Evolutionary conservation across 2,797 vertebrate species (phyloP).

Genomic region (Gallinago nigripennis): DNA sequence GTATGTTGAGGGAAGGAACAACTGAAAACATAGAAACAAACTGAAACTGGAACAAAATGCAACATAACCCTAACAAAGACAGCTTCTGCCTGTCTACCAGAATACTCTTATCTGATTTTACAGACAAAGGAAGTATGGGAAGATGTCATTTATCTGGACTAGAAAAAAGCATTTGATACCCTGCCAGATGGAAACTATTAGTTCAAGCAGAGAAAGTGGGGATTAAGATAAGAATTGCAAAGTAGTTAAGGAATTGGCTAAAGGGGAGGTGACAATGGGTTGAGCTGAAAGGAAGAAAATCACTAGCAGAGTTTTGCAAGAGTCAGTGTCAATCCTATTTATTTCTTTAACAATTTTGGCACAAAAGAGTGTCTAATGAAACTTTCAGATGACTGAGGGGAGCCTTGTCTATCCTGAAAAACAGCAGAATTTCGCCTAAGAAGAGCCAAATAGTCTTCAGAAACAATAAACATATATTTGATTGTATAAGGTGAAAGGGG

Average conservation of each 20-base stretch:
- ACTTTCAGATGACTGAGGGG: neutral
- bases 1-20: neutral
- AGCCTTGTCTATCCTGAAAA: neutral
- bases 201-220: slow-evolving; percentile 59
- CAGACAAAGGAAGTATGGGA: slow-evolving; percentile 49
- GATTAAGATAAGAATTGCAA: slow-evolving; percentile 65
- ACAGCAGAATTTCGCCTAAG: neutral
- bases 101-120: slow-evolving; percentile 49
- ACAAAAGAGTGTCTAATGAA: neutral
- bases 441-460: neutral
- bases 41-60: slow-evolving; percentile 1
- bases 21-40: neutral
- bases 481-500: neutral
- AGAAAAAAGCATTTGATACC: slow-evolving; percentile 46
- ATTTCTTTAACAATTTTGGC: neutral
- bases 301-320: slow-evolving; percentile 5
- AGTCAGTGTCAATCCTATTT: neutral
- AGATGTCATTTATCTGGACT: slow-evolving; percentile 52
- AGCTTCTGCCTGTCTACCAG: slow-evolving; percentile 32
- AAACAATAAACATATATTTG: neutral
- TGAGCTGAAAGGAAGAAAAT: slow-evolving; percentile 36
- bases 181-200: slow-evolving; percentile 60
- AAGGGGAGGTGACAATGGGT: slow-evolving; percentile 37
- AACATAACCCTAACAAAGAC: slow-evolving; percentile 14
- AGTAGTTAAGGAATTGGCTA: slow-evolving; percentile 45